Percentiles rank a stretch among this genome's conserved stretches.
Conservation (phyloP, 2,797 vertebrate genomes). For the Typhlichthys subterraneus region DNA sequence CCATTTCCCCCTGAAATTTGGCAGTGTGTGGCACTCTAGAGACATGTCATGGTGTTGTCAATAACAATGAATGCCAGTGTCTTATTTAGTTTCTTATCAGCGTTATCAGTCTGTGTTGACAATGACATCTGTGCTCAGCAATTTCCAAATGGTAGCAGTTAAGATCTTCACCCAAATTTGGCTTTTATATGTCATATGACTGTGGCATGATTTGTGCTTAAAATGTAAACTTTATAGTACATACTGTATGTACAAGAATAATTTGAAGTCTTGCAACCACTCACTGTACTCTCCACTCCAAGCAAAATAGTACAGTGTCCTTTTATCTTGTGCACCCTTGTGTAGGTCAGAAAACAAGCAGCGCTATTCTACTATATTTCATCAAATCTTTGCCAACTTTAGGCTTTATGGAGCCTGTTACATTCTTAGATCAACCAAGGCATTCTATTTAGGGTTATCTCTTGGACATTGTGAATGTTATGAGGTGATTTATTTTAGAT, state of each 20-base stretch:
- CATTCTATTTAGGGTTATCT: slow-evolving; percentile 20
- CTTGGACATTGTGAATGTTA: slow-evolving; percentile 24
- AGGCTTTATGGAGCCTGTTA: too few relatives aligned
- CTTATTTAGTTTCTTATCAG: slow-evolving; percentile 78
- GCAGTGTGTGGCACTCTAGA: slow-evolving; percentile 65
- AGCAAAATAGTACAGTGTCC: too few relatives aligned
- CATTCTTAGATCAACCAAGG: not conserved
- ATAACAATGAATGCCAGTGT: slow-evolving; percentile 73
- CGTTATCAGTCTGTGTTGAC: slow-evolving; percentile 76
- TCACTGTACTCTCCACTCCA: too few relatives aligned
- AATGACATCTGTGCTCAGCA: slow-evolving; percentile 74
- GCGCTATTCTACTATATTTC: too few relatives aligned
- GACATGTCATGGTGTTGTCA: slow-evolving; percentile 72
- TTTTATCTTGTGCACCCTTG: too few relatives aligned
- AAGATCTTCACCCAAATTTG: slow-evolving; percentile 57
- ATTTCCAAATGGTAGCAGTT: slow-evolving; percentile 65
- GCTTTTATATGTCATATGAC: slow-evolving; percentile 52
- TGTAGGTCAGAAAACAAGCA: too few relatives aligned
- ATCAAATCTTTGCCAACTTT: too few relatives aligned
- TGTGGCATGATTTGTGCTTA: slow-evolving; percentile 45
- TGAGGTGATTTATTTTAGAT: slow-evolving; percentile 46
- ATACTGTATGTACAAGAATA: slow-evolving; percentile 29
- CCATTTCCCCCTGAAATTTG: slow-evolving; percentile 56
- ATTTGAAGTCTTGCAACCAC: too few relatives aligned
- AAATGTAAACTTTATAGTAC: not conserved